Conservation (phyloP, 2,888 invertebrate species). For the Apamea anceps region DNA sequence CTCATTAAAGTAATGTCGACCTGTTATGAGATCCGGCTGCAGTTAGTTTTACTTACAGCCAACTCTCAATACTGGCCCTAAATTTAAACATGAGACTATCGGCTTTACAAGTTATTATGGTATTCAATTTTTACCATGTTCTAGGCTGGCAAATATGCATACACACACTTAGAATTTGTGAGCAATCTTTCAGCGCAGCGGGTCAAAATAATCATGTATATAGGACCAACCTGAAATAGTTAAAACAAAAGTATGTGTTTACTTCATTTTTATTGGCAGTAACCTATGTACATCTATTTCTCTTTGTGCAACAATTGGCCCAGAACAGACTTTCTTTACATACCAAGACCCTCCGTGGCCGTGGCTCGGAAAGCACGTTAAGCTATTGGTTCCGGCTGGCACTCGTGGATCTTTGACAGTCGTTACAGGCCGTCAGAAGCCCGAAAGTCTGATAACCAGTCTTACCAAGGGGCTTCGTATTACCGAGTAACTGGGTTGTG, state of each 20-base stretch:
- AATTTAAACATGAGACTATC: neutral
- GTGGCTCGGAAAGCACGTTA: too few relatives aligned
- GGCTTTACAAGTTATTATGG: neutral
- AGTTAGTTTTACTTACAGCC: neutral
- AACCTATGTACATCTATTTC: neutral
- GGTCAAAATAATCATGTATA: neutral
- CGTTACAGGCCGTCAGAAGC: too few relatives aligned
- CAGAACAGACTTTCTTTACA: neutral
- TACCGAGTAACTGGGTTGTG: too few relatives aligned
- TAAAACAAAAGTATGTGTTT: neutral
- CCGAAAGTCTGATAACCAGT: too few relatives aligned
- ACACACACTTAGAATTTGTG: neutral
- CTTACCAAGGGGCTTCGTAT: too few relatives aligned
- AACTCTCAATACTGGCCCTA: neutral
- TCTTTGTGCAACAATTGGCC: neutral
- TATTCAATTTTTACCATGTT: neutral
- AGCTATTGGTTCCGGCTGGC: too few relatives aligned
- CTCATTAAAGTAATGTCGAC: neutral
- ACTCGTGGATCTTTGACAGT: too few relatives aligned
- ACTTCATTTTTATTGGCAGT: neutral
- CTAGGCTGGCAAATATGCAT: neutral
- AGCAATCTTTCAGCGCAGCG: neutral
- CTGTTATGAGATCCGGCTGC: neutral
- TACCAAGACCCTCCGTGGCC: too few relatives aligned
- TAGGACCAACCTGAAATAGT: neutral